phyloP scores from a whole-genome alignment of 1,140 invertebrate genomes.

The Diachasmimorpha longicaudata region DNA sequence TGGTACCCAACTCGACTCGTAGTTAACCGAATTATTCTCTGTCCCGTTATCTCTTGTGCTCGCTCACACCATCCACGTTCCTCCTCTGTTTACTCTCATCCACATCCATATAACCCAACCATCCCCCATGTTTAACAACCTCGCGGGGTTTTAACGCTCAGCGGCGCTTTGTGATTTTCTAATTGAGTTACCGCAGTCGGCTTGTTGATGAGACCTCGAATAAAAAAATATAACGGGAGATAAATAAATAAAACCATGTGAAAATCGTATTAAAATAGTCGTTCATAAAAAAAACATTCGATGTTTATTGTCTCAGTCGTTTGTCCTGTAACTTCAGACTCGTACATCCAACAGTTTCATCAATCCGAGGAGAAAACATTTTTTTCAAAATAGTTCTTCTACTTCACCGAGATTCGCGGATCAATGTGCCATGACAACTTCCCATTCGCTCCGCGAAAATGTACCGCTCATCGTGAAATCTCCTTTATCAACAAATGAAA shows the following conservation, averaged over 20 bases:
- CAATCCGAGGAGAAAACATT: too few relatives aligned
- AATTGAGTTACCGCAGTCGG: slow-evolving; percentile 37
- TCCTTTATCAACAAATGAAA: too few relatives aligned
- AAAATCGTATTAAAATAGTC: neutral
- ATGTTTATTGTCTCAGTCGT: neutral
- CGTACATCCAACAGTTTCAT: neutral
- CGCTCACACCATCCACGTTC: neutral
- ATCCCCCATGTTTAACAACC: slow-evolving; percentile 37
- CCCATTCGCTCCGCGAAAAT: too few relatives aligned
- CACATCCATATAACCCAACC: slow-evolving; percentile 13
- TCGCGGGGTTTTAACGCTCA: slow-evolving; percentile 40
- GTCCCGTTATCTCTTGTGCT: slow-evolving; percentile 19
- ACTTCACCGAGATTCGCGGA: too few relatives aligned
- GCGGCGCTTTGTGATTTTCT: slow-evolving; percentile 40
- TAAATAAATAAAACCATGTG: neutral
- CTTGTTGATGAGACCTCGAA: slow-evolving; percentile 20
- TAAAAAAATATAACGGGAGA: neutral
- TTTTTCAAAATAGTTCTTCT: too few relatives aligned
- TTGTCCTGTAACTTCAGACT: neutral
- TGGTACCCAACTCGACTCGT: slow-evolving; percentile 33
- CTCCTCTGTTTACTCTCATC: slow-evolving; percentile 24
- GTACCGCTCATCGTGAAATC: too few relatives aligned
- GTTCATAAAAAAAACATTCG: neutral
- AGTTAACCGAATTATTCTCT: slow-evolving; percentile 41
- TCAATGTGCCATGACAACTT: too few relatives aligned